Base-by-base conservation (phyloP, 2,113 vertebrate species). In the Ceratotherium simum region DNA sequence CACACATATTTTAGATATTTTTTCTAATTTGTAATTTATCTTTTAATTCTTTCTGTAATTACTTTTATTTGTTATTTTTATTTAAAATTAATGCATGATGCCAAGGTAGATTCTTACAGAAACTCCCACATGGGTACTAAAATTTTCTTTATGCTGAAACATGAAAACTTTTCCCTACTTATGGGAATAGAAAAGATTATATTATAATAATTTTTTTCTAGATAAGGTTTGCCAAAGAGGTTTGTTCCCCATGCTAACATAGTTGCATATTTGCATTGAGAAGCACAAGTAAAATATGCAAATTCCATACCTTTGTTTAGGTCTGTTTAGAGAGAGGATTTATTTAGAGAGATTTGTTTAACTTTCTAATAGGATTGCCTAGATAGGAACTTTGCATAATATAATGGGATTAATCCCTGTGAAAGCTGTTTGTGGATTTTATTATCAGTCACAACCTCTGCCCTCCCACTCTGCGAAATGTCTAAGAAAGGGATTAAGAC, bases 301-400 rank as follows among this genome's bases (percentile, higher is more conserved):
- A 87, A 95, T 88, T 67, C 5, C 76, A 60, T 67, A 69, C 33
- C 62, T 72, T 83, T 83, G 82, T 78, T 95, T 82, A 78, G 17
- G 86, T 91, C 36, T 93, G 23, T 81, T 96, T 92, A 90, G 69
- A 92, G 12, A 80, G 56, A 73, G 51, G 18, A 80, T 79, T 51
- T 81, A 27, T 80, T 93, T 82, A 64, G 31, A 83, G 39, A 95
- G 60, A 36, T 72, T 88, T 76, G 83, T 27, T 91, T 95, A 91
- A 96, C 56, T 25, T 88, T 91, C 86, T 93, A 58, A 88, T 88
- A 91, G 69, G 86, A 94, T 95, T 91, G 70, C 18, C 67, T 60
- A 75, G 62, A 65, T 42, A 72, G 69, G 46, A 79, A 93, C 27
- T 93, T 93, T 83, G 81, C 93, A 69, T 88, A 91, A 58, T 39